These are phyloP conservation scores for Neosilurus hyrtlii DNA, from an alignment of 2,797 vertebrate genomes.

Conservation along the genomic window DNA sequence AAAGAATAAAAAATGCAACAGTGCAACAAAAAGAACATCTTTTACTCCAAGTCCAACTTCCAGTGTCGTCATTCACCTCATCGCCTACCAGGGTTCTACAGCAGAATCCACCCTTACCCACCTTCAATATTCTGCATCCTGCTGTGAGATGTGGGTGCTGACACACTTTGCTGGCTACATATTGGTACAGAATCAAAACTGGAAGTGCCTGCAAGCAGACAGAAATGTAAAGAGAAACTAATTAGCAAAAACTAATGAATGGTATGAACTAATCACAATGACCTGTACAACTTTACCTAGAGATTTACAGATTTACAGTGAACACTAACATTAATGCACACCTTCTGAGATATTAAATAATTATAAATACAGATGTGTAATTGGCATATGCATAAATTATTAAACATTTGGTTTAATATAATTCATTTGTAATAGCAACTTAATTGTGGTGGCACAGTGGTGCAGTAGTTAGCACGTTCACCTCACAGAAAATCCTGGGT, in stretches of 20 bases:
- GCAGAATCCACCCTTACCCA: constrained; percentile 59
- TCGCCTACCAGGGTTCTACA: not conserved
- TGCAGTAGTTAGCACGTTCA: no score
- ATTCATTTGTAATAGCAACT: not conserved
- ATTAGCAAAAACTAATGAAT: not conserved
- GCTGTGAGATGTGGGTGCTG: constrained; percentile 76
- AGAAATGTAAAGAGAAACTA: not conserved
- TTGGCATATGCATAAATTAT: not conserved
- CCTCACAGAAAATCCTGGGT: no score
- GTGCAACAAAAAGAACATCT: not conserved
- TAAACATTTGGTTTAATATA: not conserved
- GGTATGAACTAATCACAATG: not conserved
- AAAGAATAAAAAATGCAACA: not conserved
- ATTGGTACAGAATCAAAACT: constrained; percentile 80
- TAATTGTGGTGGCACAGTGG: no score
- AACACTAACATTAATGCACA: not conserved
- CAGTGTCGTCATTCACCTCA: not conserved
- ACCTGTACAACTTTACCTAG: not conserved
- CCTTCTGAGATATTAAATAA: not conserved
- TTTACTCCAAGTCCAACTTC: not conserved
- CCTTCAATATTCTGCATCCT: constrained; percentile 88
- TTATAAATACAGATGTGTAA: not conserved
- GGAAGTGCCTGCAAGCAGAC: constrained; percentile 81
- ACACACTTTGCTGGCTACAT: constrained; percentile 82
- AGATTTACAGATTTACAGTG: not conserved